These are phyloP conservation scores for Pachyseris speciosa DNA, from an alignment of 64 coral and sea anemone species.

Conservation along the genomic window DNA sequence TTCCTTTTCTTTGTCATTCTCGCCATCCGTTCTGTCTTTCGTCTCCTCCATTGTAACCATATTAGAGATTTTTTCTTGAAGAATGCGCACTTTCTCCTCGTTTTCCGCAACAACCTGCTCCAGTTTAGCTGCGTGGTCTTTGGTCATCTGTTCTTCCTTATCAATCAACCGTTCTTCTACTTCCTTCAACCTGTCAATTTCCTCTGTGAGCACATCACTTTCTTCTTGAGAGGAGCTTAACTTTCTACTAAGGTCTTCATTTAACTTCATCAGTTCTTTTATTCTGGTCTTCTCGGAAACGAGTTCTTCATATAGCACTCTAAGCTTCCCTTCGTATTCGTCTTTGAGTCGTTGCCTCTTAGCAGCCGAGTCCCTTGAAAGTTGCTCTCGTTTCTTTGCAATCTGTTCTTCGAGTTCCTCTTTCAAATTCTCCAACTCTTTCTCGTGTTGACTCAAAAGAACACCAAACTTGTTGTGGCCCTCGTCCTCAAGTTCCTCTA, in stretches of 20 bases:
- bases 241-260: constrained; percentile 71
- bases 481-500: constrained; percentile 85
- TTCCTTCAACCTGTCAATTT: constrained; percentile 64
- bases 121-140: constrained; percentile 24
- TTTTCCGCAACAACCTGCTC: constrained; percentile 42
- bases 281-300: constrained; percentile 80
- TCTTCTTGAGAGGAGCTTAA: constrained; percentile 66
- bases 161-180: constrained; percentile 55
- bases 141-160: constrained; percentile 1
- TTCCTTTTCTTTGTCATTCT: constrained; percentile 32
- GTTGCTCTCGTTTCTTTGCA: constrained; percentile 88
- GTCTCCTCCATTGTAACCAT: neutral
- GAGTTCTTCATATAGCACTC: constrained; percentile 90
- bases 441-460: constrained; percentile 91
- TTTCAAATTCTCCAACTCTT: constrained; percentile 86
- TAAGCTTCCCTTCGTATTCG: constrained; percentile 88
- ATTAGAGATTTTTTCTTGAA: constrained; percentile 32
- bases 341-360: constrained; percentile 90
- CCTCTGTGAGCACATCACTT: constrained; percentile 40
- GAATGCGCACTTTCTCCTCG: constrained; percentile 53
- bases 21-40: neutral
- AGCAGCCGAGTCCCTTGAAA: constrained; percentile 79
- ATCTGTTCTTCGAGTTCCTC: constrained; percentile 95
- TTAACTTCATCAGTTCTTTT: constrained; percentile 71
- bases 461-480: constrained; percentile 88